Evolutionary conservation across 92 coral and sea anemone genomes (phyloP).

Genomic region (Porites lobata): DNA sequence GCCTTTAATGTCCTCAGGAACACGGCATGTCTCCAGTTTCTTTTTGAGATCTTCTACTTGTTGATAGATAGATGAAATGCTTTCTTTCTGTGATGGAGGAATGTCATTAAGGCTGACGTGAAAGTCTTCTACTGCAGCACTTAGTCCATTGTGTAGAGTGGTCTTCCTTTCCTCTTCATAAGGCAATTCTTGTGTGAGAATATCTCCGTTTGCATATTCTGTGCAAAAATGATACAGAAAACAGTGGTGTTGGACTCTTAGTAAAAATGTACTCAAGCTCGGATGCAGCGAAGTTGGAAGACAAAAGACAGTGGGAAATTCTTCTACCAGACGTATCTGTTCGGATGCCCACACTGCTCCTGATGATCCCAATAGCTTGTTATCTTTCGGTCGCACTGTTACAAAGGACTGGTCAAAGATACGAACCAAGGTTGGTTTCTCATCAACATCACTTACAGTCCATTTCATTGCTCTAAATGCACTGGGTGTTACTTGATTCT

Average conservation of each 20-base stretch:
- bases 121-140: conserved; percentile 23
- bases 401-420: conserved; percentile 45
- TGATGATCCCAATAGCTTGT: conserved; percentile 37
- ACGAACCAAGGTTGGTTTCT: conserved; percentile 31
- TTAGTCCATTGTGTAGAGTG: conserved; percentile 34
- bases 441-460: conserved; percentile 25
- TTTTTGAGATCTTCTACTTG: conserved; percentile 7
- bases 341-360: conserved; percentile 49
- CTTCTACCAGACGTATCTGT: conserved; percentile 39
- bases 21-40: conserved; percentile 12
- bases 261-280: conserved; percentile 4
- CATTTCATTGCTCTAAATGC: conserved; percentile 51
- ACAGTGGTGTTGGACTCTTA: conserved; percentile 25
- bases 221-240: conserved; percentile 32
- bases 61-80: not conserved
- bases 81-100: conserved; percentile 28
- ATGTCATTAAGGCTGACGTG: not conserved
- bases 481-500: conserved; percentile 46
- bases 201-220: conserved; percentile 31
- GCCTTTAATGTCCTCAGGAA: conserved; percentile 2
- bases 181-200: conserved; percentile 7
- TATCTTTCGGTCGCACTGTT: conserved; percentile 37
- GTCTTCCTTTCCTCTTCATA: conserved; percentile 52
- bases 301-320: conserved; percentile 26
- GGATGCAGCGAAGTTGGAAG: conserved; percentile 31